phyloP scores from a whole-genome alignment of 2,888 invertebrate species.

The Sycophila texana region DNA sequence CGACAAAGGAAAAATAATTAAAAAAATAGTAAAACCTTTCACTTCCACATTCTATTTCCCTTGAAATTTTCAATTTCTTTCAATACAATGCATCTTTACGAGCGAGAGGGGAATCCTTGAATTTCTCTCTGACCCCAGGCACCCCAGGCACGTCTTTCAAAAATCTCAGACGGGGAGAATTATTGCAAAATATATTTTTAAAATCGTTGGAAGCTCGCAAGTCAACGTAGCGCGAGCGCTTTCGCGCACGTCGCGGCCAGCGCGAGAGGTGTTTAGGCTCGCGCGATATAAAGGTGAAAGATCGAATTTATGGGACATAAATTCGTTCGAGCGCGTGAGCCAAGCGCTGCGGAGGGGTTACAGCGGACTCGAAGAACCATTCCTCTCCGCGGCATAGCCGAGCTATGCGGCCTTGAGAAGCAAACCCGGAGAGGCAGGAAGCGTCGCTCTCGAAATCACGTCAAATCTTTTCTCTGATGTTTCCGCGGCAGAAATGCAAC shows the following conservation, averaged over 20 bases:
- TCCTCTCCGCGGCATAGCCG: not conserved
- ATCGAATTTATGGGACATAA: slow-evolving; percentile 73
- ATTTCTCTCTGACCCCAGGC: too few species aligned
- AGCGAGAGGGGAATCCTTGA: too few species aligned
- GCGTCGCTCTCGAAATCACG: not conserved
- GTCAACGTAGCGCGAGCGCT: slow-evolving; percentile 28
- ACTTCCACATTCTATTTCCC: too few species aligned
- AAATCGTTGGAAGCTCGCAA: not conserved
- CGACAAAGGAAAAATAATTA: too few species aligned
- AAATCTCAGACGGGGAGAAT: too few species aligned
- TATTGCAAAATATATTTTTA: too few species aligned
- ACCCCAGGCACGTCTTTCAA: too few species aligned
- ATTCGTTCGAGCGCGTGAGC: slow-evolving; percentile 64
- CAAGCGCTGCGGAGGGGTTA: slow-evolving; percentile 56
- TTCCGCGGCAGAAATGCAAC: too few species aligned
- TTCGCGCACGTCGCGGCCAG: slow-evolving; percentile 26
- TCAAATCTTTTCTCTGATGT: not conserved
- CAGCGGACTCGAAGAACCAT: slow-evolving; percentile 28
- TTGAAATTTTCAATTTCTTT: too few species aligned
- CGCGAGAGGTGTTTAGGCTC: slow-evolving; percentile 58
- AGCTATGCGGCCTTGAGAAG: not conserved
- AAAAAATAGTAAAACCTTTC: too few species aligned
- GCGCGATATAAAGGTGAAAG: slow-evolving; percentile 58
- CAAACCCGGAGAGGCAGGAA: not conserved
- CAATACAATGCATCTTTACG: too few species aligned